phyloP scores from a whole-genome alignment of 2,113 vertebrate genomes.

The human region DNA sequence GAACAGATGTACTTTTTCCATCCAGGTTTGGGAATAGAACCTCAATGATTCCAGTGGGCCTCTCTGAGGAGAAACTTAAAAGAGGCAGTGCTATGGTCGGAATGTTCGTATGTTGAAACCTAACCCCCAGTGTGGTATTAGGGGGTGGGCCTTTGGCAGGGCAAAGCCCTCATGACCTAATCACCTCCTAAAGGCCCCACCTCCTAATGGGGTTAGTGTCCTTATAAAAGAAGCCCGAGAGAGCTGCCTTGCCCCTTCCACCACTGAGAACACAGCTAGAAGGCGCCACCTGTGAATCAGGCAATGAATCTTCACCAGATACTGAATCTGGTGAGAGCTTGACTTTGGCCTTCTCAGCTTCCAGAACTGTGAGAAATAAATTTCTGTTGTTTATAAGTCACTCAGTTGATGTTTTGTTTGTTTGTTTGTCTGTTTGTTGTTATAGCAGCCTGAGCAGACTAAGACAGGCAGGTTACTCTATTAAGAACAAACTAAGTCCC shows the following conservation, averaged over 20 bases:
- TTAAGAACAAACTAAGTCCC: background rate
- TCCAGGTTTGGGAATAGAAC: background rate
- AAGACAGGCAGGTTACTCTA: background rate
- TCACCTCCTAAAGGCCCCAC: background rate
- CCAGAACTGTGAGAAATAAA: background rate
- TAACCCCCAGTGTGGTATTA: background rate
- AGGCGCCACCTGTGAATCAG: background rate
- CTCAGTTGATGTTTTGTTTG: background rate
- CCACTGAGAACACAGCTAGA: background rate
- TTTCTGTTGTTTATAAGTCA: background rate
- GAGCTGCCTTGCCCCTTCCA: background rate
- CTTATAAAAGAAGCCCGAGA: background rate
- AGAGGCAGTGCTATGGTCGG: background rate
- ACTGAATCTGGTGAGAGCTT: background rate
- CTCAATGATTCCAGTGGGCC: background rate
- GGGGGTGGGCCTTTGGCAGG: background rate
- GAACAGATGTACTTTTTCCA: background rate
- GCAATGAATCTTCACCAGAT: background rate
- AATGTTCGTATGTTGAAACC: background rate
- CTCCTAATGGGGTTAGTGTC: background rate
- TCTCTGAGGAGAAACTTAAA: background rate
- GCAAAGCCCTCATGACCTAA: background rate
- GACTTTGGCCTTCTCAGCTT: background rate
- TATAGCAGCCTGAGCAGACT: background rate
- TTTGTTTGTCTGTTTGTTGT: background rate